phyloP scores from a whole-genome alignment of 1,140 invertebrate genomes.

The Patella vulgata region DNA sequence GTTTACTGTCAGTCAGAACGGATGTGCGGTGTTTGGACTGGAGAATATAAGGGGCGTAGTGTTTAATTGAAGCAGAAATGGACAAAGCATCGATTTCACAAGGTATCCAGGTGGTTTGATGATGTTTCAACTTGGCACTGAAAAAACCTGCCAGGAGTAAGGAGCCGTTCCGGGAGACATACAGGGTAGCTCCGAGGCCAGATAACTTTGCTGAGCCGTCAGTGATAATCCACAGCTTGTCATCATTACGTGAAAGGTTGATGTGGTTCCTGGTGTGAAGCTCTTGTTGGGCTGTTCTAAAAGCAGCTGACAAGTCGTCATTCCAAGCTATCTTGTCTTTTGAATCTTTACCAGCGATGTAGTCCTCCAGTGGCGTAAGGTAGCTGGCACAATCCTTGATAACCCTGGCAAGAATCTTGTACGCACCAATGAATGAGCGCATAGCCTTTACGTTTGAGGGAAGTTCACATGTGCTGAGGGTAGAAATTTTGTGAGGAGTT shows the following conservation, averaged over 20 bases:
- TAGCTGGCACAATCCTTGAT: constrained; percentile 16
- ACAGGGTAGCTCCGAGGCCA: constrained; percentile 31
- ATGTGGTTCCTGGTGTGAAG: constrained; percentile 17
- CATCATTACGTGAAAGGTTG: constrained; percentile 19
- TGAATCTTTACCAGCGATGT: constrained; percentile 23
- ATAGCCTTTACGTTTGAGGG: constrained; percentile 24
- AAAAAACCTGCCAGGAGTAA: constrained; percentile 22
- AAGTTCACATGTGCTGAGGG: constrained; percentile 9
- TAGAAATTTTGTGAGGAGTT: constrained; percentile 22
- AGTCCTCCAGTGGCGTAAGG: constrained; percentile 27
- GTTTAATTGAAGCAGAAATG: constrained; percentile 18
- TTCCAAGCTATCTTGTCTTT: constrained; percentile 29
- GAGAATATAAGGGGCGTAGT: constrained; percentile 24
- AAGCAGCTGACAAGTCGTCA: constrained; percentile 18
- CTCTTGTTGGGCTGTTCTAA: constrained; percentile 7
- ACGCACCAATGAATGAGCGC: constrained; percentile 30
- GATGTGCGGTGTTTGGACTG: constrained; percentile 21
- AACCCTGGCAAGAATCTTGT: too few species aligned
- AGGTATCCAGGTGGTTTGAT: constrained; percentile 29
- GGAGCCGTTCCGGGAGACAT: constrained; percentile 21
- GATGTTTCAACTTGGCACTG: constrained; percentile 22
- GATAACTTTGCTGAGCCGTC: constrained; percentile 28
- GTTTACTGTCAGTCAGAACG: constrained; percentile 35
- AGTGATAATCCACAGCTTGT: constrained; percentile 40
- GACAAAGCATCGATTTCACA: constrained; percentile 29